These are phyloP conservation scores for Alligator mississippiensis DNA, from an alignment of 2,113 vertebrate species.

Conservation along the genomic window DNA sequence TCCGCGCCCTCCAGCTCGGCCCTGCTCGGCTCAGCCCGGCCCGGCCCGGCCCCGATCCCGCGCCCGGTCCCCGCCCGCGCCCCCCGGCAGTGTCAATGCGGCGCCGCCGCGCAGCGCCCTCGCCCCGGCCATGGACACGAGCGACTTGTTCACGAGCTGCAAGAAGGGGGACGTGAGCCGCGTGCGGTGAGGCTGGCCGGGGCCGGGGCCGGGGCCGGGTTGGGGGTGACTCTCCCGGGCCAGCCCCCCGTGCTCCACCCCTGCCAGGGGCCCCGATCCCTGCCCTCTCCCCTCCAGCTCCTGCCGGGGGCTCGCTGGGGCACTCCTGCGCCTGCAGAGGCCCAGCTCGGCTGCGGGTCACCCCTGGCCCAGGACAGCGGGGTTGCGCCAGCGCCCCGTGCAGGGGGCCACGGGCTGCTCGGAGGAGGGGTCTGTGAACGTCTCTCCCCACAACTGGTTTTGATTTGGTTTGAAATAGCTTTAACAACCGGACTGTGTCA, in stretches of 20 bases:
- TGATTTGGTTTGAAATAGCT: too few species aligned
- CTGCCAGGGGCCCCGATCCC: background rate
- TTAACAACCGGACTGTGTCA: accelerated
- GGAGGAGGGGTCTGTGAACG: too few species aligned
- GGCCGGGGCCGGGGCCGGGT: background rate
- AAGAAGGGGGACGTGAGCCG: conserved; percentile 93
- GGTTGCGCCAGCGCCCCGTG: too few species aligned
- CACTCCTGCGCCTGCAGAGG: too few species aligned
- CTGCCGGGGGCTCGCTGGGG: too few species aligned
- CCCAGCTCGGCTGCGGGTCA: too few species aligned
- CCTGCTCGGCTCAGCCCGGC: background rate
- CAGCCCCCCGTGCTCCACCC: background rate
- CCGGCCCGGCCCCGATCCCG: background rate
- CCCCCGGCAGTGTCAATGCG: conserved; percentile 49
- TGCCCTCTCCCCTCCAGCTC: background rate
- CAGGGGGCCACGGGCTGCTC: too few species aligned
- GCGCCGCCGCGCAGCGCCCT: conserved; percentile 59
- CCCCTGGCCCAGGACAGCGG: too few species aligned
- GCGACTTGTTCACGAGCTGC: conserved; percentile 94
- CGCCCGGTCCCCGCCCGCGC: background rate
- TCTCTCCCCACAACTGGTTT: too few species aligned
- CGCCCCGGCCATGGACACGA: conserved; percentile 88
- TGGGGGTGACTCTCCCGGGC: background rate
- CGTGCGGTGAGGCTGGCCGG: conserved; percentile 86
- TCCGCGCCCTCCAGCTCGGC: background rate